phyloP scores from a whole-genome alignment of 2,888 invertebrate genomes.

The Cantharis flavilabris region DNA sequence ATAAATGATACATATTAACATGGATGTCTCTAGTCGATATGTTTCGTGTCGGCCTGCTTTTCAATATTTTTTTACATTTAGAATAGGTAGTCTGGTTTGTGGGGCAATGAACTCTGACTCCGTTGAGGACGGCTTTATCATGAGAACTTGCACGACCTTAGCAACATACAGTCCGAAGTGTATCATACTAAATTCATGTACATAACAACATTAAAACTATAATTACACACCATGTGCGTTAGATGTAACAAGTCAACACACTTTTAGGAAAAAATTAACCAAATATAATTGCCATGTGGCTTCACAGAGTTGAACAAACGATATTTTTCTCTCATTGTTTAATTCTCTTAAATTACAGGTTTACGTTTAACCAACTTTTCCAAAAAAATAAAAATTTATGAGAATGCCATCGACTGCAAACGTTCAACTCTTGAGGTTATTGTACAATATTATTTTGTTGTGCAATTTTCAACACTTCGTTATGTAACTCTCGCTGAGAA shows the following conservation, averaged over 20 bases:
- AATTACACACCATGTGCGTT: conserved; percentile 1
- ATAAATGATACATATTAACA: neutral
- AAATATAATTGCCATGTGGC: neutral
- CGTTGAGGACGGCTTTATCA: conserved; percentile 7
- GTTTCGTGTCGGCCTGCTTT: conserved; percentile 4
- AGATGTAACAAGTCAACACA: neutral
- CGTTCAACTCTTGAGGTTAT: neutral
- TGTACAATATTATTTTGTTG: neutral
- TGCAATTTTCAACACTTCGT: neutral
- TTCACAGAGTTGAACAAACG: neutral
- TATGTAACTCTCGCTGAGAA: neutral
- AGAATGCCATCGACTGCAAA: neutral
- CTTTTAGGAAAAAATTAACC: neutral
- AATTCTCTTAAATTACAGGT: neutral
- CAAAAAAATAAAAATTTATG: neutral
- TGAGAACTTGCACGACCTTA: conserved; percentile 14
- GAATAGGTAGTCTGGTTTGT: neutral
- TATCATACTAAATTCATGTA: neutral
- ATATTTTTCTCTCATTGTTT: neutral
- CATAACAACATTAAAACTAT: neutral
- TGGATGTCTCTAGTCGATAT: neutral
- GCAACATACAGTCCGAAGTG: conserved; percentile 2
- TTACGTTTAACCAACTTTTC: neutral
- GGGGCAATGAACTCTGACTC: conserved; percentile 9
- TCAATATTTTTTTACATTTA: conserved; percentile 1